Evolutionary conservation across 2,888 invertebrate species (phyloP), one percentile per base, ranked within the genome.

Genomic region (Eustalomyia histrio): DNA sequence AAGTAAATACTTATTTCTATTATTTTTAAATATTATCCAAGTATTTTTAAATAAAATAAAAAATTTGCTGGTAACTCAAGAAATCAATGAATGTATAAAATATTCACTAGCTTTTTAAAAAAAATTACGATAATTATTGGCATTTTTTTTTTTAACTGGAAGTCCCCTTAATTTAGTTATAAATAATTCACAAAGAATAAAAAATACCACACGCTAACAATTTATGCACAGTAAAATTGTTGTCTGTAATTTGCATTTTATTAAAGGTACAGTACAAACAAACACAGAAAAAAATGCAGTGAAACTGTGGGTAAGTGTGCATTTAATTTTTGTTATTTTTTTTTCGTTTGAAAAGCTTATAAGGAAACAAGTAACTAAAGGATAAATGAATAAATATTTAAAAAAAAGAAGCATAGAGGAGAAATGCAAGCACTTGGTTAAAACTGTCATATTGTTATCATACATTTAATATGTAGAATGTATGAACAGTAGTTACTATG

Each of bases 231-330:
- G 53, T 65, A 60, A 78, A 12, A 72, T 72, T 72, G 76, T 78
- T 78, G 71, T 65, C 71, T 65, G 76, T 81, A 81, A 81, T 81
- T 81, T 81, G 81, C 81, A 81, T 81, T 81, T 81, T 81, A 74
- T 81, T 81, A 81, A 81, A 74, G 69, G 64, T 61, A 81, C 68
- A 47, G 60, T 33, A 21, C 60, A 61, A 12, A 39, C 6, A 71
- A 8, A 35, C 16, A 5, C 16, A 10, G 0, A n/a, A 1, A 33
- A 29, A 24, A 16, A 60, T 39, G 12, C 5, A 52, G 14, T n/a
- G 33, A 16, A 50, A 47, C 47, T 47, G 35, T 17, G 60, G 21
- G 17, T 43, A 39, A 55, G 61, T 61, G 60, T 61, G 75, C 43
- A 14, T 47, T 47, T n/a, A 47, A 6, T 14, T 47, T 47, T n/a